Evolutionary conservation across 2,888 invertebrate species (phyloP), one percentile per base, ranked within the genome.

Genomic region (Vanessa cardui): DNA sequence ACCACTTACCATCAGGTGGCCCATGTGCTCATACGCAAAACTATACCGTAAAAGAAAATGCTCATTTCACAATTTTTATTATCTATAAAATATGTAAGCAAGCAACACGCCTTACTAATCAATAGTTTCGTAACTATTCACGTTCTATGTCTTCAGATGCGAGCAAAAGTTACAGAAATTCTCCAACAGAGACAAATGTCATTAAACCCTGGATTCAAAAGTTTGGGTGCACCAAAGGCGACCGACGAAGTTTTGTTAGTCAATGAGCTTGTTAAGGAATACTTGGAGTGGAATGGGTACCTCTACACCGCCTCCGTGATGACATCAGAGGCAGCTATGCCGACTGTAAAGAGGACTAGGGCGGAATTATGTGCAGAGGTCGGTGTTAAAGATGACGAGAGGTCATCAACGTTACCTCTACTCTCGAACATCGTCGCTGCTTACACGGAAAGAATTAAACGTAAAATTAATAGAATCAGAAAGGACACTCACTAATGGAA

Each of bases 231-330:
- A 0, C 91, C 92, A 0, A 52, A 73, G 70, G 88, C 88, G 0
- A 69, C 83, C 0, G 80, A 82, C 0, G 91, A 91, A 75, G 87
- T 90, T 0, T 71, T 93, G 47, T 83, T 96, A 1, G 87, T 95
- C 54, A 96, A 96, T 76, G 95, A 95, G 78, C 85, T 96, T 0
- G 91, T 96, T 6, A 85, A 94, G 68, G 96, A 96, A 79, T 96
- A 96, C 78, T 82, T 96, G 5, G 93, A 94, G 73, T 96, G 96
- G 96, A 95, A 95, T 75, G 96, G 95, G 0, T 96, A 95, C 75
- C 87, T 95, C 33, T 95, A 95, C 74, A 94, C 95, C 0, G 89
- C 93, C 0, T 93, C 92, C 0, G 93, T 94, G 39, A 87, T 95
- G 84, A 78, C 83, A 39, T 90, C 94, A 54, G 94, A 92, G 72